Base-by-base conservation (phyloP, 2,113 vertebrate species). In the Galeopterus variegatus region DNA sequence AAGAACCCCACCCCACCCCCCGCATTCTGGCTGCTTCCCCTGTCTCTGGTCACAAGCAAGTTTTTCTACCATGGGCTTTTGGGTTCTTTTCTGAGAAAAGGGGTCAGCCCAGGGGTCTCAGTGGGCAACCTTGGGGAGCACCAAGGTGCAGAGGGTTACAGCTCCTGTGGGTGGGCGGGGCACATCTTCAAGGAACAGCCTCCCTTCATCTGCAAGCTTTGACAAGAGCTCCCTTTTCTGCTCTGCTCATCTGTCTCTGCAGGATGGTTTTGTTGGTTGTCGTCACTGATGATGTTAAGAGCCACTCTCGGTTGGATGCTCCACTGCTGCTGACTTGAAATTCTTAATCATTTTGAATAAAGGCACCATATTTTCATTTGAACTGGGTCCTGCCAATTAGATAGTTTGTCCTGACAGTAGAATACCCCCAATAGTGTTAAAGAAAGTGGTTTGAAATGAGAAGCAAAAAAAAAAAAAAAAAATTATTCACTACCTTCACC, bases 401-500 rank as follows among this genome's bases (percentile, higher is more conserved):
- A 21, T 33, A 5, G 23, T 45, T 82, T 13, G 36, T n/a, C 24
- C 31, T 23, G 62, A n/a, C 5, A 36, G 54, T 8, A 31, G 7
- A 17, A 8, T 19, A 8, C n/a, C 28, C n/a, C 12, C 1, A 8
- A 19, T 28, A 45, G 56, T 21, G 8, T 60, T 33, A 26, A 45
- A n/a, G 72, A 60, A 77, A 26, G 33, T 60, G 36, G 15, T 56
- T 50, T 52, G 69, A 50, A 31, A 81, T 10, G 5, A 56, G 19
- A 94, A 5, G 23, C 23, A 50, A 54, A 33, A 36, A 45, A 69
- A 11, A n/a, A 28, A 50, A 54, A 33, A 36, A 45, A 69, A 11
- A n/a, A 5, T 14, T 28, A 12, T 65, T 65, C 41, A 64, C 48
- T 52, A 10, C 4, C 11, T 26, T 73, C 12, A 1, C 0, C 3